Percentiles rank a stretch among this genome's conserved stretches.
These are phyloP conservation scores for Lathamus discolor DNA, from an alignment of 2,113 vertebrate species.

Conservation along the genomic window DNA sequence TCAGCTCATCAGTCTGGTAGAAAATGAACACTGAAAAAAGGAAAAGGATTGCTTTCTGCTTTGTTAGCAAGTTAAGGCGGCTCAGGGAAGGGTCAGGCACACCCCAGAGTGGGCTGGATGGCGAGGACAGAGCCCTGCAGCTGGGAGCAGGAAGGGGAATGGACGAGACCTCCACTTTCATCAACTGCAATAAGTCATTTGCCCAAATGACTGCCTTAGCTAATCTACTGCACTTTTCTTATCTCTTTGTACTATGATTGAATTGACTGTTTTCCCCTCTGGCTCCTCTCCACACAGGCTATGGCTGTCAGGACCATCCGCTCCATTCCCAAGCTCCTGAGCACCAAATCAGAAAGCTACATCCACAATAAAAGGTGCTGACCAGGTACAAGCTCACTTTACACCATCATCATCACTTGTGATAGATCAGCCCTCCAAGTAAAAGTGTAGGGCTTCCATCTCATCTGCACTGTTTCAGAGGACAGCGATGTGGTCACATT, in stretches of 20 bases:
- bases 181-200: background rate
- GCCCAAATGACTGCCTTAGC: background rate
- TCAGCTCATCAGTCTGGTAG: background rate
- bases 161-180: background rate
- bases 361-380: background rate
- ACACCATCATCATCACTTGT: too few species aligned
- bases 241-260: background rate
- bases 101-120: background rate
- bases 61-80: background rate
- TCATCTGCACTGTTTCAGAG: rapidly evolving
- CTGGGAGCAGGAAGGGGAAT: background rate
- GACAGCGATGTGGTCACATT: background rate
- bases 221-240: background rate
- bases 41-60: background rate
- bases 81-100: background rate
- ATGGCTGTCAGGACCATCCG: background rate
- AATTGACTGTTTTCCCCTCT: background rate
- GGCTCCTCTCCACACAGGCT: background rate
- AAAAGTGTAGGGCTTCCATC: background rate
- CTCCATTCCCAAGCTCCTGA: background rate
- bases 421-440: rapidly evolving
- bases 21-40: background rate
- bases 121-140: background rate
- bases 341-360: background rate
- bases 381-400: background rate